Evolutionary conservation across 2,888 invertebrate species (phyloP).

Genomic region (Magallana nippona): DNA sequence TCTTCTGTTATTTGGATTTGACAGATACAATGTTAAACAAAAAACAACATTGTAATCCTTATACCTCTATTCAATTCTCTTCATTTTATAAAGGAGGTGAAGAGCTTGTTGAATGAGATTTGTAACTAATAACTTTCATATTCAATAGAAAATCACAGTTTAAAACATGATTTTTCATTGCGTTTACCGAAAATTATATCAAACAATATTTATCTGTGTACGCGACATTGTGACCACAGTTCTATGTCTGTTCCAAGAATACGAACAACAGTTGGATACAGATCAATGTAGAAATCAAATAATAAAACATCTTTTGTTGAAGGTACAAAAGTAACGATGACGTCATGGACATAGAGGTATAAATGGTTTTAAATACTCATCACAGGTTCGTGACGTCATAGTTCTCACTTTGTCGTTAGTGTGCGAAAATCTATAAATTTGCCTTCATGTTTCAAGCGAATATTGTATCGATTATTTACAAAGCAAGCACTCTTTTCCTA

Average conservation of each 20-base stretch:
- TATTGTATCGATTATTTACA: slow-evolving; percentile 1
- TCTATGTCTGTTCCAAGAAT: neutral
- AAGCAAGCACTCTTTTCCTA: neutral
- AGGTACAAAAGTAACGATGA: neutral
- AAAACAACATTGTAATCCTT: too few relatives aligned
- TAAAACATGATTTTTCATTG: neutral
- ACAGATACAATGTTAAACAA: too few relatives aligned
- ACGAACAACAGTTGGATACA: neutral
- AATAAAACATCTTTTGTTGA: neutral
- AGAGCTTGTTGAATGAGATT: too few relatives aligned
- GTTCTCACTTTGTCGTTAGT: slow-evolving; percentile 21
- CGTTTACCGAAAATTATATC: neutral
- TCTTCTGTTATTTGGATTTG: too few relatives aligned
- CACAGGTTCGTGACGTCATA: slow-evolving; percentile 20
- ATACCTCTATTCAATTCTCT: too few relatives aligned
- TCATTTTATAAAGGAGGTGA: too few relatives aligned
- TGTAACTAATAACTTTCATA: too few relatives aligned
- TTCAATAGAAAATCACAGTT: too few relatives aligned
- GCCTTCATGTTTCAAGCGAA: slow-evolving; percentile 18
- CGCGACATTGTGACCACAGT: neutral
- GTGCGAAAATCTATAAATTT: slow-evolving; percentile 26
- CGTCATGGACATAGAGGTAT: neutral
- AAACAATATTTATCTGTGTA: too few relatives aligned
- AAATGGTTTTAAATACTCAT: slow-evolving; percentile 10
- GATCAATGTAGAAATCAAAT: neutral